Conservation (phyloP, 2,113 vertebrate genomes). For the Gasterosteus aculeatus region DNA sequence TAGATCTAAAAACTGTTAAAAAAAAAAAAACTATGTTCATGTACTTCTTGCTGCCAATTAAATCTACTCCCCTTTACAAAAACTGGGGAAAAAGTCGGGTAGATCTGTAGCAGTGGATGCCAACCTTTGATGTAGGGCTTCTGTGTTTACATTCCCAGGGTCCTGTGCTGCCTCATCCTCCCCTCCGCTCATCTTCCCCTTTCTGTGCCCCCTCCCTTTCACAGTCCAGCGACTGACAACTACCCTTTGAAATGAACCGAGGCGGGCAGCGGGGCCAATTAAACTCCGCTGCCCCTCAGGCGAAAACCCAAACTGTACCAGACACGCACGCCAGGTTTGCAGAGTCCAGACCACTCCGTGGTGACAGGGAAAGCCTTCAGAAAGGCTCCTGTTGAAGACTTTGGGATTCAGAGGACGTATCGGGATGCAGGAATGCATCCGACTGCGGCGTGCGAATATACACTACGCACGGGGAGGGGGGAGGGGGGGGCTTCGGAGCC, state of each 20-base stretch:
- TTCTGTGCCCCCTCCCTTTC: slow-evolving; percentile 28
- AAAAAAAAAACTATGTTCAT: background rate
- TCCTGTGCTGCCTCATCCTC: slow-evolving; percentile 33
- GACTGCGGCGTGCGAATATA: slow-evolving; percentile 47
- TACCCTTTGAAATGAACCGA: slow-evolving; percentile 46
- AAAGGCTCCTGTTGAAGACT: background rate
- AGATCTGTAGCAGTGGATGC: slow-evolving; percentile 4
- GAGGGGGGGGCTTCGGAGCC: slow-evolving; percentile 30
- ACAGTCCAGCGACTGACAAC: slow-evolving; percentile 35
- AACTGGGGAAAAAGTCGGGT: background rate
- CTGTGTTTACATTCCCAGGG: slow-evolving; percentile 65
- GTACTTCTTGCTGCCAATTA: slow-evolving; percentile 23
- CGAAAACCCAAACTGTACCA: slow-evolving; percentile 25
- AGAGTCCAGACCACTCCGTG: slow-evolving; percentile 1
- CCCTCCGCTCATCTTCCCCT: slow-evolving; percentile 21
- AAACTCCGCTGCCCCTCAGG: slow-evolving; percentile 19
- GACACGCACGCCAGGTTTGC: background rate
- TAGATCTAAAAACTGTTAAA: background rate
- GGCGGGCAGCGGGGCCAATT: slow-evolving; percentile 43
- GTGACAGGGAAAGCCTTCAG: slow-evolving; percentile 3
- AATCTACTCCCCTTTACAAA: background rate
- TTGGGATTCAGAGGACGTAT: slow-evolving; percentile 13
- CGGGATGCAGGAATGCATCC: slow-evolving; percentile 19
- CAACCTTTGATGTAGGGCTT: slow-evolving; percentile 43
- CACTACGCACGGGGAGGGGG: slow-evolving; percentile 1